A percentile compares a stretch with the other conserved stretches of the same genome.
phyloP scores from a whole-genome alignment of 2,113 vertebrate genomes.

The Tringa solitaria region DNA sequence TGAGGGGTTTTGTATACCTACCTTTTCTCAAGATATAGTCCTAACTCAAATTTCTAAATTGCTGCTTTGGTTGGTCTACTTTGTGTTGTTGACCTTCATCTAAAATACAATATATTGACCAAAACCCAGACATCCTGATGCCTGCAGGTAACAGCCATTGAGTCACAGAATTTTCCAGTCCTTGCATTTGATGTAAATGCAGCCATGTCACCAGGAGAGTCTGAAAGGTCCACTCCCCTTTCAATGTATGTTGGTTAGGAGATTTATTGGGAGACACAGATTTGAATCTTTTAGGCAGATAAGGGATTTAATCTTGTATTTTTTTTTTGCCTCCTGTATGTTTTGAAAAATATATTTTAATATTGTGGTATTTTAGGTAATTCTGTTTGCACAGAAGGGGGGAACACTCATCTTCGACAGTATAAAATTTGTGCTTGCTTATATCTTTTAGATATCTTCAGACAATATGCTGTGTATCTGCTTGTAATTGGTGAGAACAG shows the following conservation, averaged over 20 bases:
- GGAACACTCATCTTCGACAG: background rate
- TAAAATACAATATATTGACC: background rate
- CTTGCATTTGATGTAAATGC: background rate
- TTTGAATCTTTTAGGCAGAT: background rate
- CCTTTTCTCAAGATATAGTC: background rate
- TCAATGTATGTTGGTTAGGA: background rate
- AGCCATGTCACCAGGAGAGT: accelerated
- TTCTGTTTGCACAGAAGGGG: background rate
- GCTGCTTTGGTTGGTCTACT: background rate
- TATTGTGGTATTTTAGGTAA: background rate
- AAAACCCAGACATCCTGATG: background rate
- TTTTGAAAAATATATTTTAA: background rate
- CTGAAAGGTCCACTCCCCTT: background rate
- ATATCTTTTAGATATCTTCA: background rate
- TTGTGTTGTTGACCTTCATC: background rate
- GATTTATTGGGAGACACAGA: background rate
- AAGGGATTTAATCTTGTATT: background rate
- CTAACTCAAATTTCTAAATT: background rate
- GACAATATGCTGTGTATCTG: background rate
- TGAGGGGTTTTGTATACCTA: background rate
- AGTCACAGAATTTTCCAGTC: background rate
- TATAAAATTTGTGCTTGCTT: background rate
- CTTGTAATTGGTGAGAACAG: background rate
- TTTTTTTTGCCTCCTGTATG: background rate
- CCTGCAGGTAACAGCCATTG: background rate